Conservation (phyloP, 2,888 invertebrate genomes). For the Exephanes ischioxanthus region DNA sequence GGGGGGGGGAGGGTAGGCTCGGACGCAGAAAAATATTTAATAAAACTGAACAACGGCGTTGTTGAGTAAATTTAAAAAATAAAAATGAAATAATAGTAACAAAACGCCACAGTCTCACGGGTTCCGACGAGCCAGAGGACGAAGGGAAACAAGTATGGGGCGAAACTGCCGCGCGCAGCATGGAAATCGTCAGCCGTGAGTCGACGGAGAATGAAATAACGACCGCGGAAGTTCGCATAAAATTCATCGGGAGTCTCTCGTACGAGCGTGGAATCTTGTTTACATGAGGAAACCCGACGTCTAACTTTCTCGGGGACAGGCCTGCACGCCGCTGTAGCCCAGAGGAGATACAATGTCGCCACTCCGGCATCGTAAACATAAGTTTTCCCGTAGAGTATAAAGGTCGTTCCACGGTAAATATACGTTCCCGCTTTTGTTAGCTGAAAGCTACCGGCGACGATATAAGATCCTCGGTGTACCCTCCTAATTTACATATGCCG, state of each 20-base stretch:
- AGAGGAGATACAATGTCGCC: conserved; percentile 25
- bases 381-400: conserved; percentile 52
- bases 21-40: neutral
- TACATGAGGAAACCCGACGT: conserved; percentile 52
- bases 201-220: conserved; percentile 1
- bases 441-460: conserved; percentile 3
- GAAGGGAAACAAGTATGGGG: conserved; percentile 12
- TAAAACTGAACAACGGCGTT: neutral
- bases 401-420: conserved; percentile 9
- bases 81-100: neutral
- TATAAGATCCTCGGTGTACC: conserved; percentile 22
- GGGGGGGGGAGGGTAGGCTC: neutral
- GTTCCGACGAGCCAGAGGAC: neutral
- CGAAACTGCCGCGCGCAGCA: neutral
- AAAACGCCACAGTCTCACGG: neutral
- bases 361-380: conserved; percentile 55
- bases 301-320: conserved; percentile 44
- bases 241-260: conserved; percentile 52
- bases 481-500: conserved; percentile 23
- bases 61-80: neutral
- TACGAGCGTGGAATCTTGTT: conserved; percentile 49
- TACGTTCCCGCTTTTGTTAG: neutral
- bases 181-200: neutral
- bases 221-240: conserved; percentile 29
- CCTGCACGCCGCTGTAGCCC: conserved; percentile 23